Evolutionary conservation across 2,797 vertebrate genomes (phyloP), one percentile per base, ranked within the genome.

Genomic region (Chaetophractus vellerosus): DNA sequence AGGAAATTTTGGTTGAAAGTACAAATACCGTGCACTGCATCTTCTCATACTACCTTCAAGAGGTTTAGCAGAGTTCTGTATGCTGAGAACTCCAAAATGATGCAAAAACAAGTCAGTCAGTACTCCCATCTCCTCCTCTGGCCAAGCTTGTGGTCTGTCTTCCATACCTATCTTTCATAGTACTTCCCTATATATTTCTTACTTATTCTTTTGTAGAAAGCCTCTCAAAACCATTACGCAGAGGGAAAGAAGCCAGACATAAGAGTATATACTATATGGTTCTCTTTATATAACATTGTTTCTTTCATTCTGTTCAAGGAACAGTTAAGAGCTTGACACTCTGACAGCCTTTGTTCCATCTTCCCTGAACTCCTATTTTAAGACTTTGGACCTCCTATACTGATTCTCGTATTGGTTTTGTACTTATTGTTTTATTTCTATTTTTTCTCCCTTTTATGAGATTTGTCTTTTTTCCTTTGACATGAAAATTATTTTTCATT

Each of bases 71-170:
- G 69, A 61, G 48, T 28, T 63, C 61, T 41, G 11, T 2, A 24
- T 4, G 36, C 16, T 5, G 55, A n/a, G 3, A 9, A 0, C 61
- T 11, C 57, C 2, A 0, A 50, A 19, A 28, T 0, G 24, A n/a
- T 1, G 24, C 15, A 41, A 38, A 4, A 38, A 72, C 38, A 3
- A 19, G 33, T 21, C 6, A 36, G 7, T 16, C 15, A 7, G 26
- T 16, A 18, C 31, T 28, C 10, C 10, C 33, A 6, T 9, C 12
- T 48, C 9, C 28, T 52, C 50, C 50, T 52, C 7, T 0, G 6
- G 11, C 55, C 55, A 19, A 15, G 38, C 23, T 48, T 2, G 50
- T 52, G 50, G 36, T 19, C 31, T 71, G 15, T 41, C n/a, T 63
- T 50, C 41, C 9, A n/a, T 28, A 2, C 18, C 45, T 61, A 0